phyloP scores from a whole-genome alignment of 1,140 invertebrate species.

The Matsumurasca onukii region DNA sequence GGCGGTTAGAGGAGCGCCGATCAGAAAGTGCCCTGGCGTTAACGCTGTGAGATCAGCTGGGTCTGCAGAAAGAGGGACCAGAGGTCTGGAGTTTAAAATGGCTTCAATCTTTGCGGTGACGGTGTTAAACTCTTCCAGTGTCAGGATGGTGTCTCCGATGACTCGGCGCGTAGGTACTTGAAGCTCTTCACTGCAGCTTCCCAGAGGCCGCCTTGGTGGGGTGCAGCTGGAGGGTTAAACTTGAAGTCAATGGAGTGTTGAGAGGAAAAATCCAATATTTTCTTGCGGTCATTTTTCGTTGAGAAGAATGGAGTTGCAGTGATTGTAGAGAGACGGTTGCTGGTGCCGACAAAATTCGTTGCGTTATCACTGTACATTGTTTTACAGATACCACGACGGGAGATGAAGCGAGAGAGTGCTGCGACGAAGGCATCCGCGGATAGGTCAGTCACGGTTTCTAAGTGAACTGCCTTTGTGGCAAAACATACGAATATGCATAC shows the following conservation, averaged over 20 bases:
- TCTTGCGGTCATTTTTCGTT: too few relatives aligned
- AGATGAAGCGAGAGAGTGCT: too few relatives aligned
- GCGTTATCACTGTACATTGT: too few relatives aligned
- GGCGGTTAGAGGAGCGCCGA: neutral
- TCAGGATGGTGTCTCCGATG: neutral
- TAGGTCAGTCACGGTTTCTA: too few relatives aligned
- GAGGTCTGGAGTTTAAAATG: slow-evolving; percentile 7
- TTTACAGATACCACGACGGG: too few relatives aligned
- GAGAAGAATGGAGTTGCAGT: too few relatives aligned
- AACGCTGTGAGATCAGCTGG: slow-evolving; percentile 29
- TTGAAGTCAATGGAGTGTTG: slow-evolving; percentile 31
- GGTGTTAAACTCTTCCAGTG: neutral
- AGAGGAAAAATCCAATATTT: slow-evolving; percentile 16
- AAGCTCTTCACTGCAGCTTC: slow-evolving; percentile 40
- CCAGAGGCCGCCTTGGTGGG: slow-evolving; percentile 44
- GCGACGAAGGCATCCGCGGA: too few relatives aligned
- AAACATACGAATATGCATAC: too few relatives aligned
- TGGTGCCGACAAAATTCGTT: too few relatives aligned
- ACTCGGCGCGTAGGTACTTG: neutral
- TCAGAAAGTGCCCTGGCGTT: slow-evolving; percentile 38
- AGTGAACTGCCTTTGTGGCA: too few relatives aligned
- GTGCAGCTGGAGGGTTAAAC: slow-evolving; percentile 36
- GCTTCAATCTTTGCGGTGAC: slow-evolving; percentile 6
- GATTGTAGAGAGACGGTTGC: too few relatives aligned
- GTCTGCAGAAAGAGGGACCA: slow-evolving; percentile 20